Conservation (phyloP, 2,797 vertebrate genomes). For the Distichodus sexfasciatus region DNA sequence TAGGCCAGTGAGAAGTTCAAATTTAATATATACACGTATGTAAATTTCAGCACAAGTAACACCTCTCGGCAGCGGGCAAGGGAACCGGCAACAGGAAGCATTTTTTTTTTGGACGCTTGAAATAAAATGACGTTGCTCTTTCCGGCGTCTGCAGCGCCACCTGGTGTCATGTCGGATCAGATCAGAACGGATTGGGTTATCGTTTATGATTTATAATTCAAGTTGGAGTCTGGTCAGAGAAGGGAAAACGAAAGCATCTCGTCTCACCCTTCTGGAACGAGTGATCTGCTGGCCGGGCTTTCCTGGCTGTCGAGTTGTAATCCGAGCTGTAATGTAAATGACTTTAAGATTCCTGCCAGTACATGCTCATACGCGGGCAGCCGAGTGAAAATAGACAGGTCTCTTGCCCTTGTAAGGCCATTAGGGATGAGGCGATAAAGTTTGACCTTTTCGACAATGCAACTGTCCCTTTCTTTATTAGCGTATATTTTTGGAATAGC, state of each 20-base stretch:
- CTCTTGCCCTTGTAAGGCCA: no score
- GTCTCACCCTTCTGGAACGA: slow-evolving; percentile 27
- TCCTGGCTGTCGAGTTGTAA: slow-evolving; percentile 1
- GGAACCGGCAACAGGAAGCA: not conserved
- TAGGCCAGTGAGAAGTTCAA: not conserved
- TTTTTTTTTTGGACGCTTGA: no score
- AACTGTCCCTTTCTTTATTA: no score
- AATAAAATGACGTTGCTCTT: not conserved
- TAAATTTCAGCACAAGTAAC: not conserved
- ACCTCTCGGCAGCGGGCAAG: not conserved
- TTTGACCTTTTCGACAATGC: no score
- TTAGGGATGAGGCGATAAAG: no score
- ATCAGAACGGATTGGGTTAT: not conserved
- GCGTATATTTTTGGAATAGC: no score
- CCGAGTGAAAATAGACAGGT: not conserved
- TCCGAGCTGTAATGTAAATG: not conserved
- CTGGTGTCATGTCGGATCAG: slow-evolving; percentile 58
- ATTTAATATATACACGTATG: not conserved
- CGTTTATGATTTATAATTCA: not conserved
- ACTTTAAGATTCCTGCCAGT: not conserved
- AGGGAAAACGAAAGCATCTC: slow-evolving; percentile 39
- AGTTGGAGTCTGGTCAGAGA: slow-evolving; percentile 8
- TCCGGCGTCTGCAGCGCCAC: slow-evolving; percentile 46
- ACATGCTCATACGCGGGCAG: not conserved
- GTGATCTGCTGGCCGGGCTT: slow-evolving; percentile 16